Base-by-base conservation (phyloP, 2,113 vertebrate species). In the Collichthys lucidus region DNA sequence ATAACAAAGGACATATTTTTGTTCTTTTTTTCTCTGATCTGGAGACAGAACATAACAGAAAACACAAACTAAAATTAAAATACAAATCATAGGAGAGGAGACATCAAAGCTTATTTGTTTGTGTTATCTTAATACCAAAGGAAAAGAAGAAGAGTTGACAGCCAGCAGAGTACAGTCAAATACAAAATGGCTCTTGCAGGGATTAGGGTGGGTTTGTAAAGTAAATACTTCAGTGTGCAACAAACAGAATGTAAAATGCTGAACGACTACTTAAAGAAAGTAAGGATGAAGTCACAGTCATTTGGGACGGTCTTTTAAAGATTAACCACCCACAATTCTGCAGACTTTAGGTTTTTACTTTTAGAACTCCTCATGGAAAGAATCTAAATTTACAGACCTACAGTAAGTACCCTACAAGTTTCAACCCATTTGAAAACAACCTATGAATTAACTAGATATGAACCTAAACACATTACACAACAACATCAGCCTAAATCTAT, bases 1-100 rank as follows among this genome's bases (percentile, higher is more conserved):
- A 14, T 5, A 77, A 35, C 17, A 26, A 22, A 57, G 24, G 50
- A 56, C 40, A 57, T 12, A 35, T 22, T 40, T 24, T 42, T 65
- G 35, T 57, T 56, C 56, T 55, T 52, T 40, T 40, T 31, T 40
- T 40, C 52, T 77, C 20, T 49, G 44, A 60, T 77, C 20, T 10
- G 20, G 29, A 59, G 62, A 47, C 24, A 22, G 22, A 66, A 47
- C 22, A 47, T 29, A 76, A 11, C 1, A 63, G 57, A 70, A 66
- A 46, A 26, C 1, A 49, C 7, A 12, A 7, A 26, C 46, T 10
- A 42, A 12, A 7, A 26, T 26, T 10, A 42, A 4, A 17, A 11
- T 15, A 24, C 2, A 14, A 20, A 20, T 3, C 14, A 24, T 0
- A 11, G 10, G 11, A 56, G 26, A 52, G n/a, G 31, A 24, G 57